These are phyloP conservation scores for Microcebus tavaratra DNA, from an alignment of 2,113 vertebrate genomes.

Conservation along the genomic window DNA sequence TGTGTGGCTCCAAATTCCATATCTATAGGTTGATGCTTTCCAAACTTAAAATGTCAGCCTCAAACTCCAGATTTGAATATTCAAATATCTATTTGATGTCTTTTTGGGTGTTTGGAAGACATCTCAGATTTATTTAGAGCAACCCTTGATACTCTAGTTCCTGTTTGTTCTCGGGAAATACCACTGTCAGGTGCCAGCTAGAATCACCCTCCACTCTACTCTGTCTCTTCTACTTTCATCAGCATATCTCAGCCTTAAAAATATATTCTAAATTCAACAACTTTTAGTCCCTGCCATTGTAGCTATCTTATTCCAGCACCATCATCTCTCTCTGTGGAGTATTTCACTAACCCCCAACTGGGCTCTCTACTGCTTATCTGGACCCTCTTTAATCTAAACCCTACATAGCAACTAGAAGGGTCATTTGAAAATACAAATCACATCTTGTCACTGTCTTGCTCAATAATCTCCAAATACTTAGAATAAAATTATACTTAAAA, in stretches of 20 bases:
- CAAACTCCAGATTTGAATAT: slow-evolving; percentile 22
- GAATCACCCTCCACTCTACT: slow-evolving; percentile 29
- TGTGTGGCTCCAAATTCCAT: not conserved
- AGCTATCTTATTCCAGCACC: not conserved
- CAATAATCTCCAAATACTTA: not conserved
- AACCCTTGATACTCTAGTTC: not conserved
- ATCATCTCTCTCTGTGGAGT: not conserved
- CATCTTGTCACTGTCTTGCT: not conserved
- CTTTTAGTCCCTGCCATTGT: slow-evolving; percentile 46
- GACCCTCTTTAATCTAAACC: not conserved
- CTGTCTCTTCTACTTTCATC: slow-evolving; percentile 26
- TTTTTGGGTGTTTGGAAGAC: slow-evolving; percentile 16
- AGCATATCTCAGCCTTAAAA: slow-evolving; percentile 53
- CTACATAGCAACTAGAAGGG: not conserved
- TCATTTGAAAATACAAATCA: slow-evolving; percentile 4
- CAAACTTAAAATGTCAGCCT: slow-evolving; percentile 51
- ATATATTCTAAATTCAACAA: slow-evolving; percentile 49
- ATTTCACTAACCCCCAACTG: not conserved
- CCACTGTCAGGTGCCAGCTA: slow-evolving; percentile 11
- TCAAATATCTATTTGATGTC: slow-evolving; percentile 46
- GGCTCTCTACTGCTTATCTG: not conserved
- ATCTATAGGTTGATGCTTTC: slow-evolving; percentile 22
- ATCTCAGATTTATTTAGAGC: slow-evolving; percentile 40
- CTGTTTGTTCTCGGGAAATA: slow-evolving; percentile 55
- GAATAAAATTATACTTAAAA: not conserved